A percentile compares a stretch with the other conserved stretches of the same genome.
Conservation (phyloP, 1,140 invertebrate species). For the Vollenhovia emeryi region DNA sequence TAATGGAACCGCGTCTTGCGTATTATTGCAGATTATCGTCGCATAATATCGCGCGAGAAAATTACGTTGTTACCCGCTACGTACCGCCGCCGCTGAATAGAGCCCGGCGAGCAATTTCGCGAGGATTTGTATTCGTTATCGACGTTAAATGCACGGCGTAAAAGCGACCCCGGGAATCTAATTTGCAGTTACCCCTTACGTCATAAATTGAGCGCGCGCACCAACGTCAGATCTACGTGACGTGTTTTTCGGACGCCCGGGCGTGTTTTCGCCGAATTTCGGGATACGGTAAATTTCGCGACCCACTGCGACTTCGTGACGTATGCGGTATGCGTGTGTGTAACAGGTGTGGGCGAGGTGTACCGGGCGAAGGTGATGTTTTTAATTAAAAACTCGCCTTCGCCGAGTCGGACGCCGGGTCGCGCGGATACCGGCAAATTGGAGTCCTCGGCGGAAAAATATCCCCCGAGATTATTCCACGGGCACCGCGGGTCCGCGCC, state of each 20-base stretch:
- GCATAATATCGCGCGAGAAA: slow-evolving; percentile 38
- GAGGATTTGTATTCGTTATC: slow-evolving; percentile 34
- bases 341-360: neutral
- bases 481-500: no score
- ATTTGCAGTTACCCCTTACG: neutral
- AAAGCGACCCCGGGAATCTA: neutral
- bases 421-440: slow-evolving; percentile 3
- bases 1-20: slow-evolving; percentile 24
- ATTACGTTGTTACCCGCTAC: slow-evolving; percentile 24
- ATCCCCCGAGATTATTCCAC: slow-evolving; percentile 40
- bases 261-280: neutral
- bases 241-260: slow-evolving; percentile 8
- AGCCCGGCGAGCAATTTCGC: slow-evolving; percentile 14
- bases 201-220: neutral
- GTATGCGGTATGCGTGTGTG: neutral
- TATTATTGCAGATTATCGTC: slow-evolving; percentile 39
- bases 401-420: neutral
- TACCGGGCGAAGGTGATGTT: slow-evolving; percentile 15
- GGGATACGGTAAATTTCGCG: neutral
- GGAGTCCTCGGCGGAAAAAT: slow-evolving; percentile 30
- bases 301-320: neutral
- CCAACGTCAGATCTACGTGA: slow-evolving; percentile 16
- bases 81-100: neutral
- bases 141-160: slow-evolving; percentile 15
- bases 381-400: slow-evolving; percentile 64